Evolutionary conservation across 2,797 vertebrate genomes (phyloP).

Genomic region (Apogon hyalosoma): DNA sequence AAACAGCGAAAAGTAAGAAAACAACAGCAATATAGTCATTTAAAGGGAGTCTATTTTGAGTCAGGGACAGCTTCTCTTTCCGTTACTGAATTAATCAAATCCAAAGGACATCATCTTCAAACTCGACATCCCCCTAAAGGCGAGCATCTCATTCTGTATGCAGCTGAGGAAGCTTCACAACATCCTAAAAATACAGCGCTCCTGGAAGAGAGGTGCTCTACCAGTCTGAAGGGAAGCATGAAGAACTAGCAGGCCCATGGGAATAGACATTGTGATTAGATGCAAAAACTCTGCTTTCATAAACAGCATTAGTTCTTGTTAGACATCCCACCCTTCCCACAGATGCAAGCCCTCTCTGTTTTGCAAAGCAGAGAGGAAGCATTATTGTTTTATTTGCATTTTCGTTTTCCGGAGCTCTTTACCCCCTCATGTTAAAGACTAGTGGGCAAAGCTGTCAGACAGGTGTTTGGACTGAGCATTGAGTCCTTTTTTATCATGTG

Average conservation of each 20-base stretch:
- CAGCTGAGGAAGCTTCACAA: constrained; percentile 92
- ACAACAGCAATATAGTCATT: constrained; percentile 86
- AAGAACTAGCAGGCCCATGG: constrained; percentile 92
- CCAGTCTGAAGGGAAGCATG: constrained; percentile 92
- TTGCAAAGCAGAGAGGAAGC: constrained; percentile 67
- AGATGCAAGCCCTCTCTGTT: constrained; percentile 74
- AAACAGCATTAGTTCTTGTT: constrained; percentile 92
- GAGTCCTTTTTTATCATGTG: constrained; percentile 29
- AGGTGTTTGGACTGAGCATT: constrained; percentile 61
- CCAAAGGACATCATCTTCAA: constrained; percentile 99
- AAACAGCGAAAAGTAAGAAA: constrained; percentile 80
- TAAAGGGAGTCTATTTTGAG: constrained; percentile 87
- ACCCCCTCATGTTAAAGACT: constrained; percentile 59
- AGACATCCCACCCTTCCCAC: constrained; percentile 81
- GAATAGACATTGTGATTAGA: constrained; percentile 94
- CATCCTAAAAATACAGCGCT: constrained; percentile 98
- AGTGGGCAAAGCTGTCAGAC: constrained; percentile 59
- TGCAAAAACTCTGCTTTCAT: constrained; percentile 91
- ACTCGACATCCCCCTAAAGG: constrained; percentile 97
- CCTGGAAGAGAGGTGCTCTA: constrained; percentile 93
- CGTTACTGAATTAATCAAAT: constrained; percentile 97
- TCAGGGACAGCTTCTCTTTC: constrained; percentile 86
- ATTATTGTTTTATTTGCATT: constrained; percentile 73
- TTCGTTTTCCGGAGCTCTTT: constrained; percentile 58
- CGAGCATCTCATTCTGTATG: constrained; percentile 97